Conservation (phyloP, 2,113 vertebrate species). For the Pampusana beccarii region DNA sequence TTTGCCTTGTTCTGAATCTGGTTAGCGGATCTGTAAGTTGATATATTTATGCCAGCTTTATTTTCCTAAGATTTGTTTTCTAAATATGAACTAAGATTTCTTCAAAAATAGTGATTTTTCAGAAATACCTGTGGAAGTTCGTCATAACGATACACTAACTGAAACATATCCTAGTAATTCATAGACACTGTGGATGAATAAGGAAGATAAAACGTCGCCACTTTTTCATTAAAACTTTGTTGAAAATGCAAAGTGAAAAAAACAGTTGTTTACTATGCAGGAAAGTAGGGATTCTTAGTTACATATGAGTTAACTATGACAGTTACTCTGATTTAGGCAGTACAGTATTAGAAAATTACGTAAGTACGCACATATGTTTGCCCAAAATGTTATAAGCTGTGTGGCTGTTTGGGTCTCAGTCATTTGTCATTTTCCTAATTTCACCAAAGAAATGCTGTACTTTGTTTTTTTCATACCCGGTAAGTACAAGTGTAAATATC, state of each 20-base stretch:
- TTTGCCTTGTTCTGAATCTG: neutral
- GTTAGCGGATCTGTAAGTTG: neutral
- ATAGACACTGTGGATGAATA: neutral
- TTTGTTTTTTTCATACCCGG: neutral
- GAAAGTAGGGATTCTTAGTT: neutral
- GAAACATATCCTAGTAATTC: neutral
- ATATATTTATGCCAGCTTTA: neutral
- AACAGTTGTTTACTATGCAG: accelerated
- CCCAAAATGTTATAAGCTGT: neutral
- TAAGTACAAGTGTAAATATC: neutral
- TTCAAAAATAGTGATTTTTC: neutral
- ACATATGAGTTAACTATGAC: neutral
- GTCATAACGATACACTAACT: neutral
- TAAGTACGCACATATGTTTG: neutral
- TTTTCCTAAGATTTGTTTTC: neutral
- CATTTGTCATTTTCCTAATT: neutral
- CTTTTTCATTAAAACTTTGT: neutral
- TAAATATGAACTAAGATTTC: neutral
- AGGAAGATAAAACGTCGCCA: neutral
- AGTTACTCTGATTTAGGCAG: neutral
- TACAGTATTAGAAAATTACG: neutral
- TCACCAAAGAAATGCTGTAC: neutral
- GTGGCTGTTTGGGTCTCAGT: neutral
- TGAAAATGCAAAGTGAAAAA: neutral
- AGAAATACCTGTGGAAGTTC: neutral